Conservation (phyloP, 1,140 invertebrate species). For the Pissodes strobi region DNA sequence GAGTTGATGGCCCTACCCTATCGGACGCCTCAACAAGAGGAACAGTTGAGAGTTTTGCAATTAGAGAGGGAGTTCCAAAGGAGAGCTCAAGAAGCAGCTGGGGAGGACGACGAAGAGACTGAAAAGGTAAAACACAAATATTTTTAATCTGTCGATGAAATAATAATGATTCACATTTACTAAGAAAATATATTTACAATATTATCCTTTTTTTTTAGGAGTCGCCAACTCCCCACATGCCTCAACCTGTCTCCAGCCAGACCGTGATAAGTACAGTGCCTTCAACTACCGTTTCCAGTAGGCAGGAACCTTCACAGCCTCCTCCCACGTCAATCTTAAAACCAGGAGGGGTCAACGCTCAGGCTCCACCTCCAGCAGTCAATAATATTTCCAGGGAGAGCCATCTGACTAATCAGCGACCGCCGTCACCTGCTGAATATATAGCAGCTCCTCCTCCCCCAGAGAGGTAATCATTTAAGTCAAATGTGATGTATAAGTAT, state of each 20-base stretch:
- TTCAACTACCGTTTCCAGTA: constrained; percentile 37
- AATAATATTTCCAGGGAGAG: constrained; percentile 15
- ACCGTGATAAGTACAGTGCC: constrained; percentile 30
- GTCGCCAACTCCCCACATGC: constrained; percentile 43
- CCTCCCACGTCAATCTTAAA: constrained; percentile 53
- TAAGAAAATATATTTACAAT: not conserved
- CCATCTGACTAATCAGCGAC: constrained; percentile 37
- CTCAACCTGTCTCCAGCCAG: constrained; percentile 37
- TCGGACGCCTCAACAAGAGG: constrained; percentile 79
- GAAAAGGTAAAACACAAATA: constrained; percentile 47
- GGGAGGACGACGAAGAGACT: constrained; percentile 76
- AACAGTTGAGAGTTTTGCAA: constrained; percentile 80
- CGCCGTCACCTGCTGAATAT: constrained; percentile 38
- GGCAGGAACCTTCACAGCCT: constrained; percentile 39
- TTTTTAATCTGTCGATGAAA: not conserved
- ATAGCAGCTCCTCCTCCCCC: constrained; percentile 33
- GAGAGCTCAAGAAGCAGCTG: constrained; percentile 76
- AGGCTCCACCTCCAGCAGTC: constrained; percentile 1
- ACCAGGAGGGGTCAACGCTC: constrained; percentile 36
- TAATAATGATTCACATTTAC: too few species aligned
- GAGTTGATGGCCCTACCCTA: constrained; percentile 71
- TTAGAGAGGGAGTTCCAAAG: constrained; percentile 88
- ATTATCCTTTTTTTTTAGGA: constrained; percentile 46
- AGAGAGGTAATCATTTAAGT: constrained; percentile 38
- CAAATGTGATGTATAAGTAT: not conserved